Percentiles rank a stretch among this genome's conserved stretches.
These are phyloP conservation scores for Machimus atricapillus DNA, from an alignment of 2,888 invertebrate genomes.

Conservation along the genomic window DNA sequence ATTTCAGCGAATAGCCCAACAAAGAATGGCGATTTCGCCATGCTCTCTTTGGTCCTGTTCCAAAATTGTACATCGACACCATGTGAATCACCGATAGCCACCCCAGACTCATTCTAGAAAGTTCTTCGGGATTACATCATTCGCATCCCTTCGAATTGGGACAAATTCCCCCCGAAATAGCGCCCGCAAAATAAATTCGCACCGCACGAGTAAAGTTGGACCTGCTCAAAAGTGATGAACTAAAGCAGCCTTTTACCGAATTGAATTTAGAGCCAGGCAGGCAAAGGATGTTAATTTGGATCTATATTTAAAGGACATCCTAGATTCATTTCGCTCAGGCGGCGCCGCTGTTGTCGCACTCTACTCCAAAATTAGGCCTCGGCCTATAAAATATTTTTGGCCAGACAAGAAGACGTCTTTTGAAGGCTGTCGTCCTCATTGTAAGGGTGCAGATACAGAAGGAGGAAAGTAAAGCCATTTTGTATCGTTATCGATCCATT, in stretches of 20 bases:
- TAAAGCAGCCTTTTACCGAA: neutral
- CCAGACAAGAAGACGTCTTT: conserved; percentile 6
- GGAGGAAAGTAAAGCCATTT: neutral
- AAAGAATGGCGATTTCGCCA: neutral
- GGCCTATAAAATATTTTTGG: neutral
- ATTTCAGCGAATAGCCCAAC: neutral
- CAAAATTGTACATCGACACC: neutral
- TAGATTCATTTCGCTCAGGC: neutral
- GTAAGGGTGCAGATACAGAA: neutral
- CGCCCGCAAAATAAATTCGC: neutral
- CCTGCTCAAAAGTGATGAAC: neutral
- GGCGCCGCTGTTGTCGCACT: neutral
- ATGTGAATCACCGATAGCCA: neutral
- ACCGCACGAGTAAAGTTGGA: neutral
- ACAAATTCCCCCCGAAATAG: neutral
- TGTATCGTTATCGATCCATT: conserved; percentile 5
- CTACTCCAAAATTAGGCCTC: neutral
- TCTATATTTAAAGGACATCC: neutral
- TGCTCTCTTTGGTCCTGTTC: neutral
- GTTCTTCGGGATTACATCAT: neutral
- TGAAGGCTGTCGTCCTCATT: neutral
- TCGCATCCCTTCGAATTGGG: neutral
- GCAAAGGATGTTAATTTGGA: neutral
- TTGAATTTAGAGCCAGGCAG: neutral
- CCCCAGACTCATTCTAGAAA: neutral